These are phyloP conservation scores for Microtus pennsylvanicus DNA, from an alignment of 2,113 vertebrate species.

Conservation along the genomic window DNA sequence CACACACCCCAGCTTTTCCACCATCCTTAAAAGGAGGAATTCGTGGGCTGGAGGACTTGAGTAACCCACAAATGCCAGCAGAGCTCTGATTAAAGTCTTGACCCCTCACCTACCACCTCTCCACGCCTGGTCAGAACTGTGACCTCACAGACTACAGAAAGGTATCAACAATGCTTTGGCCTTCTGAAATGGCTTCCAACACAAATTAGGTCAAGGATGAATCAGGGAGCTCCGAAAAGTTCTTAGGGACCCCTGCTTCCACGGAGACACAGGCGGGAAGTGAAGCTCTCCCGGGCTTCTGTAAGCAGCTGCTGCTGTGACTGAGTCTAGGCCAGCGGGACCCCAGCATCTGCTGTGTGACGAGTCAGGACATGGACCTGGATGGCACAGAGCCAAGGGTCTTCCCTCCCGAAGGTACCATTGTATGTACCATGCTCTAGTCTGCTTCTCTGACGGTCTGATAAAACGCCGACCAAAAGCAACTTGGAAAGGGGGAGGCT, in stretches of 20 bases:
- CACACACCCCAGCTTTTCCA: neutral
- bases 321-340: neutral
- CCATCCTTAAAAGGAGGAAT: accelerated
- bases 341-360: neutral
- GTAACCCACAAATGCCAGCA: neutral
- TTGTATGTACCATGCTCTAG: neutral
- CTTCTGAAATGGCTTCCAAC: neutral
- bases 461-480: neutral
- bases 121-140: neutral
- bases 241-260: neutral
- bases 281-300: neutral
- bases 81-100: neutral
- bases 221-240: neutral
- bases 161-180: accelerated
- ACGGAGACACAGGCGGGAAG: neutral
- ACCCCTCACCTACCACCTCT: neutral
- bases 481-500: neutral
- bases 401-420: neutral
- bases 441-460: neutral
- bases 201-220: accelerated
- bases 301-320: neutral
- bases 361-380: neutral
- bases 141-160: too few species aligned
- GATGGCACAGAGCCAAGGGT: accelerated
- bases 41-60: neutral